phyloP scores from a whole-genome alignment of 1,140 invertebrate species.

The Brevipalpus yothersi region DNA sequence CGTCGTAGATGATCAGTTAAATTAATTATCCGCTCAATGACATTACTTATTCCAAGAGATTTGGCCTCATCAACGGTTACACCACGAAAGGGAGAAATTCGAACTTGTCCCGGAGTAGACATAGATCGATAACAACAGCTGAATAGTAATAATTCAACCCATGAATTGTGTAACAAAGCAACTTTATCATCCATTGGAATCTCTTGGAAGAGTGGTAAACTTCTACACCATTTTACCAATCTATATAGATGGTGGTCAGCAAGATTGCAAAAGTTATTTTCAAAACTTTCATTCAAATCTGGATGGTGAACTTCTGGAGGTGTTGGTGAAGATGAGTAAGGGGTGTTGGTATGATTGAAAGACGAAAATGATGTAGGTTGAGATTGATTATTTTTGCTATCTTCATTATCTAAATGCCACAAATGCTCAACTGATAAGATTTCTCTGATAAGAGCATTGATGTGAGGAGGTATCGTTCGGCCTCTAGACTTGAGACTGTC shows the following conservation, averaged over 20 bases:
- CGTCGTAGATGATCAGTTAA: conserved; percentile 72
- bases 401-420: conserved; percentile 57
- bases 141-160: conserved; percentile 79
- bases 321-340: not conserved
- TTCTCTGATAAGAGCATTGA: conserved; percentile 32
- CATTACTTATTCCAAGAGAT: conserved; percentile 41
- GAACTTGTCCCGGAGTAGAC: conserved; percentile 48
- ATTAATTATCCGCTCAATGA: conserved; percentile 77
- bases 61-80: conserved; percentile 46
- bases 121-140: conserved; percentile 65
- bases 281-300: not conserved
- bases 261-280: conserved; percentile 55
- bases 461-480: not conserved
- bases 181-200: conserved; percentile 93
- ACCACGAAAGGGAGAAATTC: conserved; percentile 25
- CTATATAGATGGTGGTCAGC: conserved; percentile 86
- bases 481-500: not conserved
- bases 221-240: conserved; percentile 96
- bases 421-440: conserved; percentile 83
- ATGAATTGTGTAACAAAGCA: conserved; percentile 80
- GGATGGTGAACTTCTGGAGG: conserved; percentile 5
- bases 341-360: not conserved
- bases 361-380: too few relatives aligned
- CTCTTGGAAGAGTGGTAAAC: conserved; percentile 80
- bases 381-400: conserved; percentile 2